Evolutionary conservation across 2,113 vertebrate genomes (phyloP).

Genomic region (Cololabis saira): DNA sequence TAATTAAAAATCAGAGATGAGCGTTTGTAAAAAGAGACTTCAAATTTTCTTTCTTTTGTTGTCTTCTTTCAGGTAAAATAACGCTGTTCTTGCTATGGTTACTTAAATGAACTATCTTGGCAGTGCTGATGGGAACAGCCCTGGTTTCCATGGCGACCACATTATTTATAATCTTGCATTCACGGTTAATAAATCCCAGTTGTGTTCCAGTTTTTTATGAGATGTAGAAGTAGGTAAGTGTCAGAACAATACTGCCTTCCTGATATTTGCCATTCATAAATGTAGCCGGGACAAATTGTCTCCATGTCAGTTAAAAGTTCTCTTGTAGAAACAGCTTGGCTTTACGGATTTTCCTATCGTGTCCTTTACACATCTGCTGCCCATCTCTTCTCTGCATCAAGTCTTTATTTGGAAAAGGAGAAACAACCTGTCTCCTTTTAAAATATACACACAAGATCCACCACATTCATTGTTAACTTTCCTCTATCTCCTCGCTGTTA

Average conservation of each 20-base stretch:
- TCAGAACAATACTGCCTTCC: slow-evolving; percentile 20
- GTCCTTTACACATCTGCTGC: slow-evolving; percentile 62
- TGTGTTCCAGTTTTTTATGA: slow-evolving; percentile 23
- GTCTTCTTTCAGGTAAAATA: no score
- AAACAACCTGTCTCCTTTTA: slow-evolving; percentile 58
- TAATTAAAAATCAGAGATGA: no score
- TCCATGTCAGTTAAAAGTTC: slow-evolving; percentile 6
- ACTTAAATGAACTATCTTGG: no score
- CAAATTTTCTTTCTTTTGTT: no score
- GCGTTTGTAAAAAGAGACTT: no score
- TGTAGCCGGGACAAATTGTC: slow-evolving; percentile 1
- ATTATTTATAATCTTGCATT: slow-evolving; percentile 35
- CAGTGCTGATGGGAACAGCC: no score
- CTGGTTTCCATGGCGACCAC: slow-evolving; percentile 26
- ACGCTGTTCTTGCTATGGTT: no score
- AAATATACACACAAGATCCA: slow-evolving; percentile 44
- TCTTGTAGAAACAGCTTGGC: slow-evolving; percentile 9
- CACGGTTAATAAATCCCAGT: slow-evolving; percentile 32
- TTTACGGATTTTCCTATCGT: slow-evolving; percentile 28
- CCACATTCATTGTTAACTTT: slow-evolving; percentile 34
- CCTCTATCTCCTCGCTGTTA: slow-evolving; percentile 20
- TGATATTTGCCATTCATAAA: slow-evolving; percentile 10
- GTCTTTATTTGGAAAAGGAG: slow-evolving; percentile 63
- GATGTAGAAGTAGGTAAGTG: neutral
- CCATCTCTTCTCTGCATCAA: slow-evolving; percentile 47